phyloP scores from a whole-genome alignment of 30 jellyfish, hydroid and myxozoan genomes.

The Pseudorhiza aurosa region DNA sequence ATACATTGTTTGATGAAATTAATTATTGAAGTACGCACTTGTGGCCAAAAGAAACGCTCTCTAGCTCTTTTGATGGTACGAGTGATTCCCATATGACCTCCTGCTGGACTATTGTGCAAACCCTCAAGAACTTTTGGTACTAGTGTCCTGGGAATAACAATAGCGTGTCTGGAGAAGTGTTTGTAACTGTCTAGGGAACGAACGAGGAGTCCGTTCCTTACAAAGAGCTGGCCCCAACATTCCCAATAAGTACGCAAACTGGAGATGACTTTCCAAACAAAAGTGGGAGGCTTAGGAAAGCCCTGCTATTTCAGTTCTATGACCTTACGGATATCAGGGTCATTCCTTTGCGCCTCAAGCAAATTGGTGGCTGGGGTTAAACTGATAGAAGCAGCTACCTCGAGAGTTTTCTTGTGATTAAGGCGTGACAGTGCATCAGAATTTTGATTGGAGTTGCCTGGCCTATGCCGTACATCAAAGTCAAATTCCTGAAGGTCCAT shows the following conservation, averaged over 20 bases:
- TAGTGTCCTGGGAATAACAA: slow-evolving; percentile 25
- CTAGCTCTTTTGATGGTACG: slow-evolving; percentile 49
- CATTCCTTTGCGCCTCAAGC: slow-evolving; percentile 23
- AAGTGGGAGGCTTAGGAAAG: slow-evolving; percentile 34
- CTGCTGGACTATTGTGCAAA: slow-evolving; percentile 55
- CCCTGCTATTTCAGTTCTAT: slow-evolving; percentile 14
- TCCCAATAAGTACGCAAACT: slow-evolving; percentile 48
- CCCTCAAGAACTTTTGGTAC: slow-evolving; percentile 48
- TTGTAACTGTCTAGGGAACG: slow-evolving; percentile 2
- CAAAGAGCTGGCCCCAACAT: slow-evolving; percentile 37
- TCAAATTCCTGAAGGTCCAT: slow-evolving; percentile 57
- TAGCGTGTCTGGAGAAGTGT: slow-evolving; percentile 13
- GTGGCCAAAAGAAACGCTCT: slow-evolving; percentile 54
- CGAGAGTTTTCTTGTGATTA: slow-evolving; percentile 9
- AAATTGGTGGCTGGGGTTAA: neutral
- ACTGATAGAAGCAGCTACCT: neutral
- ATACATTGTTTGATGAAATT: slow-evolving; percentile 21
- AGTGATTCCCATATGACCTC: slow-evolving; percentile 52
- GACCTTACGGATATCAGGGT: neutral
- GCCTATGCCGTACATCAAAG: slow-evolving; percentile 45
- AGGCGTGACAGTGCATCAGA: slow-evolving; percentile 72
- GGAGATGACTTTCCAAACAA: slow-evolving; percentile 25
- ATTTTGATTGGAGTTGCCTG: slow-evolving; percentile 42
- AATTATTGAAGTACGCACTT: slow-evolving; percentile 40
- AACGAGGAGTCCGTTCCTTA: slow-evolving; percentile 25